These are phyloP conservation scores for Coregonus ussuriensis DNA, from an alignment of 2,797 vertebrate species.

Conservation along the genomic window DNA sequence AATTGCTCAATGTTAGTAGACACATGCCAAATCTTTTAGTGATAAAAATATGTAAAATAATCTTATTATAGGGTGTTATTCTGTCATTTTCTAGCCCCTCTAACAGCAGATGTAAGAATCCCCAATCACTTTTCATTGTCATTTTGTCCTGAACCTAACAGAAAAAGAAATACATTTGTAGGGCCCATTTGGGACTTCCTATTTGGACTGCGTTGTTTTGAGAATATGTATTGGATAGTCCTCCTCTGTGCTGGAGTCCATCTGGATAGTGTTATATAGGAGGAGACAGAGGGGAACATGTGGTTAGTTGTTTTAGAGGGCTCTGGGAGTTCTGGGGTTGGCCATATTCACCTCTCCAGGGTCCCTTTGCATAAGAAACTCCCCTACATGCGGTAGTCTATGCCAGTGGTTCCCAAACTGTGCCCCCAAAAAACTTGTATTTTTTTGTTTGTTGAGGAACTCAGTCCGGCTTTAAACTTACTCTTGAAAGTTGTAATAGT, in stretches of 20 bases:
- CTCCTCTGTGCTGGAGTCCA: neutral
- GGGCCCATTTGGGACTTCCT: too few species aligned
- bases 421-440: too few species aligned
- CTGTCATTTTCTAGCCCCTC: neutral
- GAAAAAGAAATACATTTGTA: neutral
- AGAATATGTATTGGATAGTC: neutral
- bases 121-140: too few species aligned
- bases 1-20: conserved; percentile 4
- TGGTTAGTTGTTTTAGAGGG: neutral
- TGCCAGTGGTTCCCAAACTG: too few species aligned
- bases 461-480: too few species aligned
- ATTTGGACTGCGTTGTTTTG: neutral
- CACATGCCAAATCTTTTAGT: neutral
- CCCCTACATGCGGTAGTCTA: neutral
- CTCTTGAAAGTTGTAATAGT: too few species aligned
- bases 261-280: conserved; percentile 2
- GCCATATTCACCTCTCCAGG: neutral
- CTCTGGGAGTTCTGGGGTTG: neutral
- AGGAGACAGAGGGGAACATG: neutral
- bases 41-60: too few species aligned
- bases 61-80: too few species aligned
- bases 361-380: conserved; percentile 1
- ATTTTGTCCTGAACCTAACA: neutral
- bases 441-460: too few species aligned
- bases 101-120: neutral